These are phyloP conservation scores for Perithous albicinctus DNA, from an alignment of 2,888 invertebrate species.

Conservation along the genomic window DNA sequence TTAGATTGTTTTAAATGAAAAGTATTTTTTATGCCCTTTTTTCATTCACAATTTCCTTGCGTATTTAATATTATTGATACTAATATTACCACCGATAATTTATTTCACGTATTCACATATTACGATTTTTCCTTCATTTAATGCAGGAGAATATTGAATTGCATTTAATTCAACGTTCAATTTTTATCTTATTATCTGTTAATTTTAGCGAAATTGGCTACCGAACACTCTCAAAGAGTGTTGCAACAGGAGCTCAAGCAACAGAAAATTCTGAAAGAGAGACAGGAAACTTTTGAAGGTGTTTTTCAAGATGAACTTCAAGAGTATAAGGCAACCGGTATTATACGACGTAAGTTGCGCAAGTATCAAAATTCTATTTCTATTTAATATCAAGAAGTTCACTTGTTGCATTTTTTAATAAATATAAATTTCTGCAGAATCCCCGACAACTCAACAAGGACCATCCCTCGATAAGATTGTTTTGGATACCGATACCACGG, in stretches of 20 bases:
- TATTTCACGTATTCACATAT: not conserved
- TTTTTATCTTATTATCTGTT: not conserved
- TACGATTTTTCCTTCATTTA: not conserved
- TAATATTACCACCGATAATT: too few species aligned
- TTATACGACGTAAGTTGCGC: slow-evolving; percentile 86
- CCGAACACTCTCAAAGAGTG: slow-evolving; percentile 87
- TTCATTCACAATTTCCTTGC: too few species aligned
- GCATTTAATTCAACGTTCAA: not conserved
- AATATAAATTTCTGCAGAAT: slow-evolving; percentile 74
- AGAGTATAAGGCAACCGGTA: slow-evolving; percentile 88
- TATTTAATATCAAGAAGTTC: not conserved
- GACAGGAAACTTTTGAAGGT: slow-evolving; percentile 89
- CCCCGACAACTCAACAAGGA: slow-evolving; percentile 77
- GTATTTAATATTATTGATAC: too few species aligned
- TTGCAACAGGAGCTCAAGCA: slow-evolving; percentile 86
- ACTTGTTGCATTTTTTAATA: not conserved
- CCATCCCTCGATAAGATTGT: slow-evolving; percentile 88
- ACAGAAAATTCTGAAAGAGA: slow-evolving; percentile 87
- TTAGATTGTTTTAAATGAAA: too few species aligned
- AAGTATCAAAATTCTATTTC: not conserved
- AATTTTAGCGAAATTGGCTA: slow-evolving; percentile 85
- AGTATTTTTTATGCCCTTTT: too few species aligned
- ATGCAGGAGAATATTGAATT: not conserved
- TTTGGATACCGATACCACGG: slow-evolving; percentile 87
- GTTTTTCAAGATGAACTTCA: slow-evolving; percentile 89